Percentiles rank a stretch among this genome's conserved stretches.
phyloP scores from a whole-genome alignment of 2,888 invertebrate species.

The Cheiracanthium punctorium region DNA sequence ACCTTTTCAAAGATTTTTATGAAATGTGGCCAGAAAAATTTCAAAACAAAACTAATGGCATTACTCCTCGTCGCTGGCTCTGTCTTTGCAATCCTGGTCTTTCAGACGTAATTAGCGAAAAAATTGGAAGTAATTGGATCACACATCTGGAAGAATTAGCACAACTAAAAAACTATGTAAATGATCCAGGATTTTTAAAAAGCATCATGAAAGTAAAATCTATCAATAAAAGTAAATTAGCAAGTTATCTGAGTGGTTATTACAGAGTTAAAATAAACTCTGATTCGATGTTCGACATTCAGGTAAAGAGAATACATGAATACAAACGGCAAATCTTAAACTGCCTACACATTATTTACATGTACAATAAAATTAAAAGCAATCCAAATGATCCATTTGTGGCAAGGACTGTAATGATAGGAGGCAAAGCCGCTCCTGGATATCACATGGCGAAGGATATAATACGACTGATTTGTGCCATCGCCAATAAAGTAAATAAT shows the following conservation, averaged over 20 bases:
- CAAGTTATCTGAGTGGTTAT: constrained; percentile 89
- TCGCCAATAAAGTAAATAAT: constrained; percentile 95
- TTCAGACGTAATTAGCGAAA: constrained; percentile 95
- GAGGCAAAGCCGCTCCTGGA: constrained; percentile 97
- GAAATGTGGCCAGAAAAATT: constrained; percentile 96
- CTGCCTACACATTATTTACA: constrained; percentile 93
- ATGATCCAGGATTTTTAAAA: constrained; percentile 93
- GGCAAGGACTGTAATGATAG: constrained; percentile 95
- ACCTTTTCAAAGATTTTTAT: constrained; percentile 89
- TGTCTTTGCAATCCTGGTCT: constrained; percentile 97
- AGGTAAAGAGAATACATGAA: constrained; percentile 99
- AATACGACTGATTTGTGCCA: constrained; percentile 95
- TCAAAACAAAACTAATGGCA: constrained; percentile 99
- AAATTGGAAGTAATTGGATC: constrained; percentile 98
- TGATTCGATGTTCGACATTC: constrained; percentile 97
- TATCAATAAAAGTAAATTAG: constrained; percentile 92
- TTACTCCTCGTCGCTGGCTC: constrained; percentile 98
- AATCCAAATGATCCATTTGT: constrained; percentile 88
- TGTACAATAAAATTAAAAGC: constrained; percentile 98
- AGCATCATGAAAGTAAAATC: constrained; percentile 95
- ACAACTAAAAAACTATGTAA: constrained; percentile 88
- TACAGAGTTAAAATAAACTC: constrained; percentile 93
- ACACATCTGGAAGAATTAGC: constrained; percentile 91
- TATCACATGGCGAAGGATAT: constrained; percentile 99
- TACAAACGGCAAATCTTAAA: constrained; percentile 99